Evolutionary conservation across 1,140 invertebrate genomes (phyloP), one percentile per base, ranked within the genome.

Genomic region (Neodiprion fabricii): DNA sequence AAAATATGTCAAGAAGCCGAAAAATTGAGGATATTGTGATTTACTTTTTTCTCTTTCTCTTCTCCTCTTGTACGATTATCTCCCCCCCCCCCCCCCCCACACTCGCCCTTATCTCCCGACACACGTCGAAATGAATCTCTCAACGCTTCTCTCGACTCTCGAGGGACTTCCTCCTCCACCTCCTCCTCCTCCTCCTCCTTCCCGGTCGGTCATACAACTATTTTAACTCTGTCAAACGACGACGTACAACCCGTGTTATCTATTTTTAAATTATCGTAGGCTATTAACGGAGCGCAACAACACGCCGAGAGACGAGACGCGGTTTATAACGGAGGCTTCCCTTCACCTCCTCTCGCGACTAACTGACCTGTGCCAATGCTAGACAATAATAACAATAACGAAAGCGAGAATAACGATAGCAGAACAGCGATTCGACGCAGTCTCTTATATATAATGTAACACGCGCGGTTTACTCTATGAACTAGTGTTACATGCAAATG

Each of bases 311-410:
- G 11, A 17, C 53, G 53, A 61, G 53, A 40, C 28, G 28, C 28
- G 28, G 2, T 1, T 40, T 40, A 40, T 40, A 40, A 40, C 28
- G 28, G 28, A 40, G 28, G 28, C 28, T 40, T 40, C 53, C 53
- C 53, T 61, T 61, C 53, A 61, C 53, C 28, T 40, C 28, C 28
- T 40, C 28, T 40, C 9, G 53, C 53, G 53, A 61, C 11, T 14
- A 14, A 61, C 53, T 61, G 53, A 61, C 53, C 53, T 61, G 53
- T 17, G 53, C 53, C 53, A 61, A 61, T 61, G 53, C 53, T 61
- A 12, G 53, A 61, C 53, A 14, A 61, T 40, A 61, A 61, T 61
- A 61, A 61, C 53, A 40, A 40, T 40, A 61, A 61, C 53, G 53
- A 14, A 61, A 61, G 28, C 28, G 28, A 40, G 28, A 40, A 61